Evolutionary conservation across 2,888 invertebrate species (phyloP), one percentile per base, ranked within the genome.

Genomic region (Cephus spinipes): DNA sequence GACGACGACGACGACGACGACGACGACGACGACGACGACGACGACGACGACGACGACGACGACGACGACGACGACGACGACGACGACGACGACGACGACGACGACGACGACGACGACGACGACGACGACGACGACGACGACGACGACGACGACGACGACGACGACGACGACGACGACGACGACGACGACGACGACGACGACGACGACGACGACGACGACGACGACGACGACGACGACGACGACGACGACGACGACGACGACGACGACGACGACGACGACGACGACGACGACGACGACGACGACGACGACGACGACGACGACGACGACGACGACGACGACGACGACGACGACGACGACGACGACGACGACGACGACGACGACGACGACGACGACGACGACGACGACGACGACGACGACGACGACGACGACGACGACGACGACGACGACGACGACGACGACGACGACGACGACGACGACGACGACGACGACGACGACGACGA

Each of bases 1-100:
- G 73, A 73, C 30, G 73, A 73, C 15, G 73, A 73, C 30, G 73
- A 73, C 30, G 73, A 73, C 12, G 73, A 73, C 30, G 73, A 73
- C 15, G 73, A 73, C 30, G 73, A 73, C 12, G 73, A 73, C n/a
- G 73, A 73, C 73, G 30, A 73, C 12, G 12, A 73, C 30, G 32
- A 31, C n/a, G 32, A 31, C 12, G 73, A 73, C n/a, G 73, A 73
- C 12, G 73, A 73, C 30, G 73, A 73, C 15, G 73, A 73, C 30
- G 73, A 73, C 30, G 73, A 73, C 12, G 73, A 73, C 30, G 73
- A 73, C 15, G 73, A 73, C 30, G 73, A 73, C 12, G 73, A 73
- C n/a, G 73, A 68, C 12, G 68, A 68, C 68, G 68, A 68, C 12
- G 68, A 68, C 12, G 68, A 68, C 68, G 68, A 68, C 12, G 68